Conservation (phyloP, 35 echinoderm and acorn worm species). For the Patiria miniata region DNA sequence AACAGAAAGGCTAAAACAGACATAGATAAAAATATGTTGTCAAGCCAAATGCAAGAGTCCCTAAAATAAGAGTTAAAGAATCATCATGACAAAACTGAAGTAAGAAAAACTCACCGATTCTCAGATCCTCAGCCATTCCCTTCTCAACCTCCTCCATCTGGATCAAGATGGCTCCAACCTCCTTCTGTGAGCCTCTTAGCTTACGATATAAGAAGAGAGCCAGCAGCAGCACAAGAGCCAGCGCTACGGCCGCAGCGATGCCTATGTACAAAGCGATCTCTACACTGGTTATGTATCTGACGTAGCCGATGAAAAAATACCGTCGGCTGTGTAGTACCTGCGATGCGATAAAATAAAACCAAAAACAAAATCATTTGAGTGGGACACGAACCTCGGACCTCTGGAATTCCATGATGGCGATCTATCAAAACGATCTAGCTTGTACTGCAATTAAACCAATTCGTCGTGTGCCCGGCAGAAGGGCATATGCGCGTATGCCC, state of each 20-base stretch:
- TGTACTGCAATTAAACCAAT: too few species aligned
- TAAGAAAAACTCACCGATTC: slow-evolving; percentile 26
- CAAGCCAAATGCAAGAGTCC: too few species aligned
- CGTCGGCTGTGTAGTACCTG: background rate
- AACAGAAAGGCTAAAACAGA: too few species aligned
- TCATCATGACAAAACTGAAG: background rate
- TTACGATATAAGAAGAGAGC: background rate
- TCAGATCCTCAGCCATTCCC: slow-evolving; percentile 37
- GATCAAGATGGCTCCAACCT: slow-evolving; percentile 1
- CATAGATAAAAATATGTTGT: too few species aligned
- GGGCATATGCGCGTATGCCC: too few species aligned
- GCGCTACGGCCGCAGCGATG: slow-evolving; percentile 11
- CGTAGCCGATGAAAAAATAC: background rate
- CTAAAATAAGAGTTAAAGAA: background rate
- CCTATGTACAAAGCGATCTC: background rate
- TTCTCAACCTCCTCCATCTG: slow-evolving; percentile 35
- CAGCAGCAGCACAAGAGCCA: background rate
- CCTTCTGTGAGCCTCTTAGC: background rate
- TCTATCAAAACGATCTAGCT: background rate
- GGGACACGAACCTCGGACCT: background rate
- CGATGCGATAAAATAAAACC: background rate
- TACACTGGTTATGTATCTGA: background rate
- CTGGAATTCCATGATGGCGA: background rate
- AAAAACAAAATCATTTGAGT: background rate
- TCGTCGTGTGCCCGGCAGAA: too few species aligned